phyloP scores from a whole-genome alignment of 30 jellyfish, hydroid and myxozoan species.

The Aurelia sp. region DNA sequence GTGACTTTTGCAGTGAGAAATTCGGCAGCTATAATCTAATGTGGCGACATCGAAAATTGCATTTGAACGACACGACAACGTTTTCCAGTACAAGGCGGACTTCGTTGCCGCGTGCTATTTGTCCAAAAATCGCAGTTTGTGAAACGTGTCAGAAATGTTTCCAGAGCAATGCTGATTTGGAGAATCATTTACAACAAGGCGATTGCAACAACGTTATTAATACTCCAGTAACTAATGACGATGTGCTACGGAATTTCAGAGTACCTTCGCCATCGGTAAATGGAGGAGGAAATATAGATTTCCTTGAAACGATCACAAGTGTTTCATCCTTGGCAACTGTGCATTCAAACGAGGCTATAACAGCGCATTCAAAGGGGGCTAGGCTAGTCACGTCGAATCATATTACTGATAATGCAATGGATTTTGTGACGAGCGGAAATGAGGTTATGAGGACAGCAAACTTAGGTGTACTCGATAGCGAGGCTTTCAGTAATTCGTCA shows the following conservation, averaged over 20 bases:
- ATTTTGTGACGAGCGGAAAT: conserved; percentile 11
- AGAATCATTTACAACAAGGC: conserved; percentile 25
- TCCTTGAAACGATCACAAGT: too few species aligned
- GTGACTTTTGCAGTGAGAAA: conserved; percentile 64
- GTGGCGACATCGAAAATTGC: conserved; percentile 70
- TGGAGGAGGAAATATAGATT: not conserved
- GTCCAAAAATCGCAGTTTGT: conserved; percentile 55
- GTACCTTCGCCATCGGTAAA: not conserved
- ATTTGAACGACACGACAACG: conserved; percentile 44
- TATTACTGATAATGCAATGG: not conserved
- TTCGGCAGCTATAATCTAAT: conserved; percentile 51
- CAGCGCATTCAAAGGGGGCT: not conserved
- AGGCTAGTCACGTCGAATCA: not conserved
- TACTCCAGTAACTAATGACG: not conserved
- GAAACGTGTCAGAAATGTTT: conserved; percentile 43
- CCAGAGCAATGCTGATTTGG: conserved; percentile 32
- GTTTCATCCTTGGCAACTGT: too few species aligned
- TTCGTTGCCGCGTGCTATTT: conserved; percentile 50
- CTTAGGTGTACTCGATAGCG: not conserved
- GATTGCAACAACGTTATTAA: not conserved
- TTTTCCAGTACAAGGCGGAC: conserved; percentile 15
- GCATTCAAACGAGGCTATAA: not conserved
- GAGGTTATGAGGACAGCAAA: conserved; percentile 1
- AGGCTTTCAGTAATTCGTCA: not conserved
- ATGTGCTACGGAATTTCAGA: not conserved